Base-by-base conservation (phyloP, 2,888 invertebrate species). In the Xiphydria camelus region DNA sequence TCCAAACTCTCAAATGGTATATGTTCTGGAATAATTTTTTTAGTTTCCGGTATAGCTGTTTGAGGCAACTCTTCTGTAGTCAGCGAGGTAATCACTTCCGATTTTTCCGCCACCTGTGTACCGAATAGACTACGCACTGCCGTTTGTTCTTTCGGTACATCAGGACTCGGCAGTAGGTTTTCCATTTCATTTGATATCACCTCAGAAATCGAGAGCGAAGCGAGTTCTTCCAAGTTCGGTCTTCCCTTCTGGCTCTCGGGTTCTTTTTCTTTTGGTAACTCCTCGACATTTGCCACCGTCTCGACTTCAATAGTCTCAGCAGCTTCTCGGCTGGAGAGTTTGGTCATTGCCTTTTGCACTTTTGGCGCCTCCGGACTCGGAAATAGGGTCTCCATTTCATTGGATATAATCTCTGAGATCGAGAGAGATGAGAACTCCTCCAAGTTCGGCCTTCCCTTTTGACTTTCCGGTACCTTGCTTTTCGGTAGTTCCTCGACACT, bases 1-100 rank as follows among this genome's bases (percentile, higher is more conserved):
- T 73, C 61, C 1, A 79, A 47, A 47, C 75, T 68, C 47, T 78
- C 75, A 53, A 75, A 75, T 6, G 76, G 71, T 50, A 77, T 71
- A 47, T 71, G 75, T 54, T 74, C 68, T 1, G 68, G 59, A 9
- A 55, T 51, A 41, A 76, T 75, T 45, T 66, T 66, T 22, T 69
- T 73, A 2, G 55, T 44, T 31, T 62, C 62, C 5, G 70, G 69
- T 45, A 63, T 54, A 2, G 20, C 22, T 3, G 49, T 42, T 29
- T 61, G 47, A 39, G 44, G 38, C n/a, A 75, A 55, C 5, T 75
- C 62, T 42, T 64, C 63, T n/a, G 53, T 46, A 5, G 43, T 49
- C 7, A 43, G 46, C 33, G 51, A 62, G 1, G 65, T 49, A 5
- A 58, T 22, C 10, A 74, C 55, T 61, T 77, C 73, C 1, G 66